Evolutionary conservation across 2,113 vertebrate species (phyloP).

Genomic region (Excalfactoria chinensis): DNA sequence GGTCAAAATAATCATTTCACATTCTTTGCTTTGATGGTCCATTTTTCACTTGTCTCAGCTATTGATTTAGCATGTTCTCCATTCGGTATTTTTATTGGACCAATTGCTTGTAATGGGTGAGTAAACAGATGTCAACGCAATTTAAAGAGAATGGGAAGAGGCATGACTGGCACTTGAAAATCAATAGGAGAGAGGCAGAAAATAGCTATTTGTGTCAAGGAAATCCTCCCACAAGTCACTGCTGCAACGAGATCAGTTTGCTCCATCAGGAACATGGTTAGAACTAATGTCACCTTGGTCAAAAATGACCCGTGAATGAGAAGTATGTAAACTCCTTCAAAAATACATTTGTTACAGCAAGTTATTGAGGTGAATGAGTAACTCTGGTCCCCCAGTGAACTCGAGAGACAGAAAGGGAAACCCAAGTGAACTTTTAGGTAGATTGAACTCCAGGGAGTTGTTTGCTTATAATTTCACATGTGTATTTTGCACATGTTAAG

Average conservation of each 20-base stretch:
- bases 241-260: background rate
- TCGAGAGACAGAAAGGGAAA: background rate
- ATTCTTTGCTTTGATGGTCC: background rate
- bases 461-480: background rate
- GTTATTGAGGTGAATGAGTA: background rate
- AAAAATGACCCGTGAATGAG: no score
- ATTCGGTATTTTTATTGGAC: background rate
- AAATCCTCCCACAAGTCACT: background rate
- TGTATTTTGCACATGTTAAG: background rate
- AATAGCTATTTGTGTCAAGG: background rate
- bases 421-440: background rate
- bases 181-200: background rate
- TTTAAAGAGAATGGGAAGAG: background rate
- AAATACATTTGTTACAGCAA: background rate
- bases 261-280: background rate
- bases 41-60: background rate
- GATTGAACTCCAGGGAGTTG: background rate
- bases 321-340: background rate
- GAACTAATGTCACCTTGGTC: background rate
- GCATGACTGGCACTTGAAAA: background rate
- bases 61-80: background rate
- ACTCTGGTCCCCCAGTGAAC: background rate
- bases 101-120: background rate
- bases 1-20: background rate
- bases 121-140: background rate